These are phyloP conservation scores for Suncus etruscus DNA, from an alignment of 2,113 vertebrate species.

Conservation along the genomic window DNA sequence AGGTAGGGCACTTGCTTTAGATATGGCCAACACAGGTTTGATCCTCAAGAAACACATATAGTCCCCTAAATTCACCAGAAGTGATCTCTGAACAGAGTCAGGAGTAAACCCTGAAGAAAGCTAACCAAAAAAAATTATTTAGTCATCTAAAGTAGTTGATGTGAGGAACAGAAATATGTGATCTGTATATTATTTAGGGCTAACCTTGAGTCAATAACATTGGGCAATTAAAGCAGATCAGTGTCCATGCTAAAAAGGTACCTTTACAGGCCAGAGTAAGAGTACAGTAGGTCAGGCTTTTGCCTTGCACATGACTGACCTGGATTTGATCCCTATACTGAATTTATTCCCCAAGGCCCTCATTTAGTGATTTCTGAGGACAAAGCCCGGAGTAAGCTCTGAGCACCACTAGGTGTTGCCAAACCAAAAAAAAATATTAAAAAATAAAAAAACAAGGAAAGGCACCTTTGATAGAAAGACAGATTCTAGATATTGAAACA, in stretches of 20 bases:
- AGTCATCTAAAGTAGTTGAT: slow-evolving; percentile 56
- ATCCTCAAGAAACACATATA: no score
- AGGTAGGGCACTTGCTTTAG: no score
- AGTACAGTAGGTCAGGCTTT: no score
- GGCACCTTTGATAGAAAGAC: slow-evolving; percentile 26
- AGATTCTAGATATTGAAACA: slow-evolving; percentile 23
- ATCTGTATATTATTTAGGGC: not conserved
- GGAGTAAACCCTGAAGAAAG: not conserved
- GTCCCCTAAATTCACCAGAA: no score
- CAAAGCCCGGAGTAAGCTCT: no score
- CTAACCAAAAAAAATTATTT: slow-evolving; percentile 22
- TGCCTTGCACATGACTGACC: not conserved
- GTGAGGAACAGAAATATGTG: slow-evolving; percentile 33
- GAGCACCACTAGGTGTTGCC: no score
- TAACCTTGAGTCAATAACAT: slow-evolving; percentile 21
- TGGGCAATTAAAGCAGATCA: not conserved
- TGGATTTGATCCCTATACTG: no score
- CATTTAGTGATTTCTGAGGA: no score
- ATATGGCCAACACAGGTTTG: no score
- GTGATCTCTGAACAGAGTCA: not conserved
- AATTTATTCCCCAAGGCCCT: no score
- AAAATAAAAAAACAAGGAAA: slow-evolving; percentile 1
- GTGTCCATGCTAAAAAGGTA: not conserved
- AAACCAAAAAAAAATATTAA: no score
- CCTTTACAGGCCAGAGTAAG: no score